Percentiles rank a stretch among this genome's conserved stretches.
Conservation (phyloP, 2,113 vertebrate species). For the Deroptyus accipitrinus region DNA sequence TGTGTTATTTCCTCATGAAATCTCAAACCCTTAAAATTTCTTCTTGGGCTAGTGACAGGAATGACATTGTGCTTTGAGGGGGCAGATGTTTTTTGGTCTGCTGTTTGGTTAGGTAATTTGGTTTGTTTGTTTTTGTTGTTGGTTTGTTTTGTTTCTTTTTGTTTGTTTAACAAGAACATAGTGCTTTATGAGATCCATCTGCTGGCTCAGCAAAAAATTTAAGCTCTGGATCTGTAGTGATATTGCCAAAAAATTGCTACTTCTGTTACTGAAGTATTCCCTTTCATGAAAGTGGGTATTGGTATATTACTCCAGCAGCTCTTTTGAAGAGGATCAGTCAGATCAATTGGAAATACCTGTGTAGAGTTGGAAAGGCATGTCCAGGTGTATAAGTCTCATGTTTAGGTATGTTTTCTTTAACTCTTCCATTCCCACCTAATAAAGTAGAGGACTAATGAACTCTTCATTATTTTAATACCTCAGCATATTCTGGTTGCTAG, state of each 20-base stretch:
- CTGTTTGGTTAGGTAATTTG: neutral
- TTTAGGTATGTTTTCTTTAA: neutral
- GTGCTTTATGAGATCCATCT: neutral
- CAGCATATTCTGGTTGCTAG: neutral
- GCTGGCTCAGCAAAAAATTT: neutral
- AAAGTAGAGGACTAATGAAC: neutral
- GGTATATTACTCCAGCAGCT: neutral
- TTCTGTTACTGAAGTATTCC: constrained; percentile 25
- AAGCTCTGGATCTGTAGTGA: neutral
- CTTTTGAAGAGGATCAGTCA: neutral
- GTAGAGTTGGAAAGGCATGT: neutral
- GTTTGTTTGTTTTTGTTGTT: neutral
- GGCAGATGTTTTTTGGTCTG: neutral
- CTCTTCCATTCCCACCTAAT: neutral
- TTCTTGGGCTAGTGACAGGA: neutral
- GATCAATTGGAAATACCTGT: neutral
- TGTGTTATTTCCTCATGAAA: neutral
- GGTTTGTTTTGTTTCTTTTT: no score
- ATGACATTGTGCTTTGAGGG: neutral
- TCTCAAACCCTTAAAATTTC: neutral
- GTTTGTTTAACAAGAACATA: neutral
- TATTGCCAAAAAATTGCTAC: neutral
- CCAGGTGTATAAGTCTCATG: neutral
- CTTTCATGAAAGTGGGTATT: neutral
- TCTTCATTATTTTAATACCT: neutral